Evolutionary conservation across 2,888 invertebrate species (phyloP).

Genomic region (Oscheius myriophilus): DNA sequence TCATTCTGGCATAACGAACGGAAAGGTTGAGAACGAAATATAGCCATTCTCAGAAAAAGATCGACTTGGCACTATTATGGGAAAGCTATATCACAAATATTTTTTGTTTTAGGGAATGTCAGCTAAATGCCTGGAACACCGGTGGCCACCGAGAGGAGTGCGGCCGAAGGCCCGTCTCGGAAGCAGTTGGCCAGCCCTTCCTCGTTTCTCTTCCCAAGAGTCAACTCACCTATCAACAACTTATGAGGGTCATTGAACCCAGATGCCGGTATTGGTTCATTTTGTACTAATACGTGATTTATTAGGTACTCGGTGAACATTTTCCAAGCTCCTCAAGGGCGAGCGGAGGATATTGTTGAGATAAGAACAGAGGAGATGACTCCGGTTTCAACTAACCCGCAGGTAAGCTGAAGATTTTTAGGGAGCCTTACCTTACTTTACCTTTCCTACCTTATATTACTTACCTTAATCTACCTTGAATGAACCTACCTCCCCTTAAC

Average conservation of each 20-base stretch:
- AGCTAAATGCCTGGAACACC: conserved; percentile 72
- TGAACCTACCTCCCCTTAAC: too few species aligned
- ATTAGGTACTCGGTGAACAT: conserved; percentile 24
- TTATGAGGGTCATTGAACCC: conserved; percentile 52
- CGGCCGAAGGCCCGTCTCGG: conserved; percentile 46
- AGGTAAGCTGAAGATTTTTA: conserved; percentile 13
- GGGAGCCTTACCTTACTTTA: too few species aligned
- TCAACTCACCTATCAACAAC: conserved; percentile 72
- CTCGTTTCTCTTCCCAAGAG: conserved; percentile 73
- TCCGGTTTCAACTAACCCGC: conserved; percentile 14
- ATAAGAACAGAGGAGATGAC: background rate
- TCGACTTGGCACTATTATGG: too few species aligned
- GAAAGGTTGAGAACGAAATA: too few species aligned
- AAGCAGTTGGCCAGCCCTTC: conserved; percentile 73
- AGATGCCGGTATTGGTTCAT: conserved; percentile 29
- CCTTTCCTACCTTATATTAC: too few species aligned
- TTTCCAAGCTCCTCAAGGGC: conserved; percentile 24
- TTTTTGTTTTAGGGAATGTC: conserved; percentile 70
- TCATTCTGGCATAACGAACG: too few species aligned
- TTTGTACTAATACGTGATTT: background rate
- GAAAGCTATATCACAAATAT: background rate
- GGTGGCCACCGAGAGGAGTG: conserved; percentile 60
- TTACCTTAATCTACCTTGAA: too few species aligned
- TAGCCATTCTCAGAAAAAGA: too few species aligned
- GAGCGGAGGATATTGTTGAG: background rate